These are phyloP conservation scores for Staurois parvus DNA, from an alignment of 2,797 vertebrate genomes.

Conservation along the genomic window DNA sequence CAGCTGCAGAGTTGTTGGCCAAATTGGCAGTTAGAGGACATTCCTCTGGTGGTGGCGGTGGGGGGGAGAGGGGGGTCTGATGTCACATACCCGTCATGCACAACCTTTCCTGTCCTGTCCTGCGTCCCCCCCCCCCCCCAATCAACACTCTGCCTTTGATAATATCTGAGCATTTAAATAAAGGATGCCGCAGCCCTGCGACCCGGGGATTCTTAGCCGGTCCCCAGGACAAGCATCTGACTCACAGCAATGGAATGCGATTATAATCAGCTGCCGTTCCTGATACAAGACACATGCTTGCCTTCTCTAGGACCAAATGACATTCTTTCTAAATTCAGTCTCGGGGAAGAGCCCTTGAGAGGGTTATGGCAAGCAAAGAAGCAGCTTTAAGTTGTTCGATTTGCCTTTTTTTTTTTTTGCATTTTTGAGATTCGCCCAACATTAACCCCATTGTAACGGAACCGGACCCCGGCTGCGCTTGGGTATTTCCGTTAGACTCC, in stretches of 20 bases:
- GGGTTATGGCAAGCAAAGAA: no score
- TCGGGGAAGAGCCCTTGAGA: no score
- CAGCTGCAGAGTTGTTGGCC: slow-evolving; percentile 24
- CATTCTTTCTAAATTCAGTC: slow-evolving; percentile 41
- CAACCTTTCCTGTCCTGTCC: background rate
- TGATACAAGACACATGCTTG: background rate
- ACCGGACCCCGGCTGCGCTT: no score
- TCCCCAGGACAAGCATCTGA: background rate
- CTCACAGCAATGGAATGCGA: background rate
- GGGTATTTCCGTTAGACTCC: no score
- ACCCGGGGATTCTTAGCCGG: background rate
- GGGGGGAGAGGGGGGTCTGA: background rate
- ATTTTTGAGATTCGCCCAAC: no score
- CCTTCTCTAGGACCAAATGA: background rate
- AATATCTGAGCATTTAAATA: background rate
- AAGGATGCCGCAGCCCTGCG: background rate
- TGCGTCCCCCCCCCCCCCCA: background rate
- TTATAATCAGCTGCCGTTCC: background rate
- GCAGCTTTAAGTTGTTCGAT: no score
- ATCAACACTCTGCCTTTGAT: background rate
- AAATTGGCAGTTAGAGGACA: slow-evolving; percentile 14
- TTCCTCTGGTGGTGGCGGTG: background rate
- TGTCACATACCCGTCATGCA: background rate
- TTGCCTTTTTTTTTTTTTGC: no score
- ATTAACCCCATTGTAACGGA: no score